A percentile compares a stretch with the other conserved stretches of the same genome.
Evolutionary conservation across 2,797 vertebrate species (phyloP).

Genomic region (Trichosurus vulpecula): DNA sequence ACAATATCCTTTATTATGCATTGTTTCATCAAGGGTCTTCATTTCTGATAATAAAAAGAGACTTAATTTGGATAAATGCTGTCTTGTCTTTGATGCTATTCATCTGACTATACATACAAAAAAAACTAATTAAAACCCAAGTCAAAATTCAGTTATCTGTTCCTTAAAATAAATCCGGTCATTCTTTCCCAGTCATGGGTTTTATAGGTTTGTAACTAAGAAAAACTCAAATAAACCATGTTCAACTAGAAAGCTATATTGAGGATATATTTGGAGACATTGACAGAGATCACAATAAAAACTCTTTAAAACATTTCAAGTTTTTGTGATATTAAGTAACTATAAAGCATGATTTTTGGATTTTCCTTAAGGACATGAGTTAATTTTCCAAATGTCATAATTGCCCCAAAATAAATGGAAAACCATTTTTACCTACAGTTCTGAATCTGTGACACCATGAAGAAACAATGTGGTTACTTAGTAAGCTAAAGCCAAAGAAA

Average conservation of each 20-base stretch:
- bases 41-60: not conserved
- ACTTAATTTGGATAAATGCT: not conserved
- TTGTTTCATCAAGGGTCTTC: not conserved
- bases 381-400: slow-evolving; percentile 73
- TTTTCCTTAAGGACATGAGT: slow-evolving; percentile 75
- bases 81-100: not conserved
- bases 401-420: slow-evolving; percentile 62
- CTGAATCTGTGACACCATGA: slow-evolving; percentile 25
- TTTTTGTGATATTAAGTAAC: slow-evolving; percentile 79
- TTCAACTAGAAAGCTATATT: slow-evolving; percentile 66
- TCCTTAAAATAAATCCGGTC: not conserved
- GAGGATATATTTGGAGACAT: slow-evolving; percentile 73
- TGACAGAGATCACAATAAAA: slow-evolving; percentile 76
- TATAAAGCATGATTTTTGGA: slow-evolving; percentile 60
- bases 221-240: slow-evolving; percentile 69
- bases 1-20: slow-evolving; percentile 6
- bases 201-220: slow-evolving; percentile 76
- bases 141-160: slow-evolving; percentile 7
- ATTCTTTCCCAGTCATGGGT: slow-evolving; percentile 11
- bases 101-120: not conserved
- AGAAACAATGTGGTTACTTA: not conserved
- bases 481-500: slow-evolving; percentile 21
- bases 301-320: slow-evolving; percentile 66
- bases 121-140: not conserved
- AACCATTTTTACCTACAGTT: slow-evolving; percentile 31